These are phyloP conservation scores for Cryptoprocta ferox DNA, from an alignment of 2,797 vertebrate species.

Conservation along the genomic window DNA sequence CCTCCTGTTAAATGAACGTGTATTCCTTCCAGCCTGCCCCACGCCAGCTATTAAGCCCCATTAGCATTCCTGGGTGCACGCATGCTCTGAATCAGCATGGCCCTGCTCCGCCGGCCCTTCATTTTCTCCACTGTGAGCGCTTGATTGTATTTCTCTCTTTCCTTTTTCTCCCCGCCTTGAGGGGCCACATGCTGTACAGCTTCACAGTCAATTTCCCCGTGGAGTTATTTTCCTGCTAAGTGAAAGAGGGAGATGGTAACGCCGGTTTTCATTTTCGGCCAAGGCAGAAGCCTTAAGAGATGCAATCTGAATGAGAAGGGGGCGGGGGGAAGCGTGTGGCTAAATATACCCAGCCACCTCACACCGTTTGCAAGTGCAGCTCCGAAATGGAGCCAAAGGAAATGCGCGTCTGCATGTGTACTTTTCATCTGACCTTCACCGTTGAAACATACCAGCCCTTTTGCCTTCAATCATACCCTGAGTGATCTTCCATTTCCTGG, in stretches of 20 bases:
- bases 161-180: slow-evolving; percentile 24
- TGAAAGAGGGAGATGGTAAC: not conserved
- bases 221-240: slow-evolving; percentile 66
- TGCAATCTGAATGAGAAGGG: not conserved
- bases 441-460: not conserved
- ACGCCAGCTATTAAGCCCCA: slow-evolving; percentile 7
- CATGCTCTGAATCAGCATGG: not conserved
- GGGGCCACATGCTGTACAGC: slow-evolving; percentile 8
- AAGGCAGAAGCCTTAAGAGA: slow-evolving; percentile 55
- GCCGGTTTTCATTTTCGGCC: not conserved
- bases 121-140: slow-evolving; percentile 43
- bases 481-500: not conserved
- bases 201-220: slow-evolving; percentile 69
- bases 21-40: not conserved
- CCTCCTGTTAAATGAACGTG: not conserved
- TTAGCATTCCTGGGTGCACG: not conserved
- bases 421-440: slow-evolving; percentile 59
- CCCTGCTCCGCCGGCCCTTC: not conserved
- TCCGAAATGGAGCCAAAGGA: slow-evolving; percentile 10
- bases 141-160: slow-evolving; percentile 58
- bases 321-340: not conserved
- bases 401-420: not conserved
- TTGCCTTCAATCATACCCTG: not conserved
- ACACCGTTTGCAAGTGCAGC: not conserved
- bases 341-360: not conserved